Evolutionary conservation across 35 echinoderm and acorn worm genomes (phyloP), one percentile per base, ranked within the genome.

Genomic region (Apostichopus californicus): DNA sequence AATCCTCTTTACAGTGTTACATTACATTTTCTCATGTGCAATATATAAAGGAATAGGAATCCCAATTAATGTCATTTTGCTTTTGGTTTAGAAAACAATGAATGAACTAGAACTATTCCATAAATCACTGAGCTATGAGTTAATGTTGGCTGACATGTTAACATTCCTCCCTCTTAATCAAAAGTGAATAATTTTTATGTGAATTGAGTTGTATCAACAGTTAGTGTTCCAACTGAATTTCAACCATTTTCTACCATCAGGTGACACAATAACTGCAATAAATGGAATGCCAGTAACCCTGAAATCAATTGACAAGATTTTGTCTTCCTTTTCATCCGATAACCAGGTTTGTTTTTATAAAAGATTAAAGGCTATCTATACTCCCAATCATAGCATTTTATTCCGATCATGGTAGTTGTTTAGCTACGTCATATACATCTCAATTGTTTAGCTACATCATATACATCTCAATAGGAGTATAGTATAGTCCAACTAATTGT

Each of bases 201-300:
- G 34, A 46, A 46, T 46, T 46, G 34, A 46, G 34, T 46, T 46
- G 34, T 46, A 46, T 46, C 34, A 46, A 46, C 34, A 46, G 34
- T 46, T 46, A 46, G 34, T 46, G 34, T 46, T 46, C 34, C 34
- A 46, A 46, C 3, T 53, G 21, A 25, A 8, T 79, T 79, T 53
- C 8, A 23, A 25, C 34, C 9, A 25, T 25, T 87, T 70, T 87
- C n/a, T 87, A 14, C 63, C n/a, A 63, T 18, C 25, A 95, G 94
- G 94, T 95, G 94, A 95, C 87, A 79, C 46, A n/a, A 83, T 95
- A 9, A 70, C 91, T 20, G 73, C 94, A 28, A 95, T 95, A 78
- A 95, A 95, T 90, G 87, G 79, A 72, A 80, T 93, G 57, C 91
- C 84, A 78, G 94, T 95, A 68, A 81, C 73, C 25, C 79, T 81